phyloP scores from a whole-genome alignment of 1,140 invertebrate species.

The Contarinia nasturtii region DNA sequence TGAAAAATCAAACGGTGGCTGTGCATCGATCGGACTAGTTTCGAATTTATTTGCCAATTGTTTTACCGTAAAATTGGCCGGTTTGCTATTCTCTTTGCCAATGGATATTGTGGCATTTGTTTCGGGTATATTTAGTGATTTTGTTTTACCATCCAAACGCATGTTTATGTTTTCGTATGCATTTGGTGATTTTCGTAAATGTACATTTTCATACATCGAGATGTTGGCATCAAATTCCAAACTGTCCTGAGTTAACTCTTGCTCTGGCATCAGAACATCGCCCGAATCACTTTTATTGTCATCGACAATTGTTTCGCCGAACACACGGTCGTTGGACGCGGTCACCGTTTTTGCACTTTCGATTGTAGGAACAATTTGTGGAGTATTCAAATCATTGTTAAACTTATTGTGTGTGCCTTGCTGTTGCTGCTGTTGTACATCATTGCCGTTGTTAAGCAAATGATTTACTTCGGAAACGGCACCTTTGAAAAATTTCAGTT shows the following conservation, averaged over 20 bases:
- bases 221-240: slow-evolving; percentile 3
- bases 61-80: slow-evolving; percentile 26
- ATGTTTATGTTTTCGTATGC: slow-evolving; percentile 31
- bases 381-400: not conserved
- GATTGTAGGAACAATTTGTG: slow-evolving; percentile 6
- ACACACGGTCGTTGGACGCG: not conserved
- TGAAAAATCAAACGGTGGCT: slow-evolving; percentile 19
- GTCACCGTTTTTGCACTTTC: slow-evolving; percentile 6
- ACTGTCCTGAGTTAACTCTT: slow-evolving; percentile 4
- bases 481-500: slow-evolving; percentile 50
- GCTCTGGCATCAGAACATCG: slow-evolving; percentile 3
- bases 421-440: too few species aligned
- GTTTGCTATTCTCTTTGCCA: slow-evolving; percentile 6
- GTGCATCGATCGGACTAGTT: slow-evolving; percentile 25
- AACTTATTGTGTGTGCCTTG: too few species aligned
- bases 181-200: slow-evolving; percentile 22
- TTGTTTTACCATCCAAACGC: not conserved
- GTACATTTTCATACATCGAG: slow-evolving; percentile 21
- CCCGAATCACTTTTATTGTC: not conserved
- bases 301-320: too few species aligned
- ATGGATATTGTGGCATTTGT: slow-evolving; percentile 5
- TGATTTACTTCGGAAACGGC: slow-evolving; percentile 52
- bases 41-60: slow-evolving; percentile 35
- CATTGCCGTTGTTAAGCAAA: not conserved
- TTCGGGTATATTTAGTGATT: not conserved